Evolutionary conservation across 2,113 vertebrate genomes (phyloP).

Genomic region (Gymnorhina tibicen): DNA sequence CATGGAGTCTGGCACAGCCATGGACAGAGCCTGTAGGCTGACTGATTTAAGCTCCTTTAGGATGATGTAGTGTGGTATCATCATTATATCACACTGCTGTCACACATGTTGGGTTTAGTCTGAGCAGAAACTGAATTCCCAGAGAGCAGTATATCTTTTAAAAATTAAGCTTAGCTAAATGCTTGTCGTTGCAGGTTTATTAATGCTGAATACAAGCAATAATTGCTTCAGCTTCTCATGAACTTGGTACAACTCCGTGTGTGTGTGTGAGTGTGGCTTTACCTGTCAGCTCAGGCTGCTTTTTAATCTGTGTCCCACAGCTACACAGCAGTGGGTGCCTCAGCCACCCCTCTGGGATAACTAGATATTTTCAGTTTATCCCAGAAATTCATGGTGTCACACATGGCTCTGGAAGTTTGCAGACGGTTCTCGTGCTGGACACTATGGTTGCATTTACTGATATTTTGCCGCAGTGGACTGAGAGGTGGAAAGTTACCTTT

Average conservation of each 20-base stretch:
- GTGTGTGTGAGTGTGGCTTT: not conserved
- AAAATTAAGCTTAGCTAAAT: not conserved
- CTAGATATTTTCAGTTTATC: not conserved
- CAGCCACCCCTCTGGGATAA: not conserved
- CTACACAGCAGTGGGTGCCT: not conserved
- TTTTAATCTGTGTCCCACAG: not conserved
- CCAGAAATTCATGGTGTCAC: not conserved
- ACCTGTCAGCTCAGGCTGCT: not conserved
- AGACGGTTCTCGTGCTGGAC: not conserved
- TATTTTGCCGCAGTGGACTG: not conserved
- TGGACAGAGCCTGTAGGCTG: not conserved
- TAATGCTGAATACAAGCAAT: not conserved
- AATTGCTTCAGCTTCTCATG: not conserved
- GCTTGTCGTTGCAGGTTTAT: not conserved
- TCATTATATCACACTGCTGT: not conserved
- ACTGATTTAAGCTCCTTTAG: not conserved
- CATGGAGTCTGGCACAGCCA: not conserved
- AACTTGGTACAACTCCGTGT: not conserved
- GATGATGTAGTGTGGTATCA: not conserved
- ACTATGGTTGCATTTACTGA: not conserved
- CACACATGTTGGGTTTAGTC: not conserved
- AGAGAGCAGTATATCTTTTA: not conserved
- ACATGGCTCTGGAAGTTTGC: not conserved
- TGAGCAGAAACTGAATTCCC: not conserved
- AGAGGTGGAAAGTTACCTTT: not conserved